phyloP scores from a whole-genome alignment of 2,797 vertebrate genomes.

The Pelodytes ibericus region DNA sequence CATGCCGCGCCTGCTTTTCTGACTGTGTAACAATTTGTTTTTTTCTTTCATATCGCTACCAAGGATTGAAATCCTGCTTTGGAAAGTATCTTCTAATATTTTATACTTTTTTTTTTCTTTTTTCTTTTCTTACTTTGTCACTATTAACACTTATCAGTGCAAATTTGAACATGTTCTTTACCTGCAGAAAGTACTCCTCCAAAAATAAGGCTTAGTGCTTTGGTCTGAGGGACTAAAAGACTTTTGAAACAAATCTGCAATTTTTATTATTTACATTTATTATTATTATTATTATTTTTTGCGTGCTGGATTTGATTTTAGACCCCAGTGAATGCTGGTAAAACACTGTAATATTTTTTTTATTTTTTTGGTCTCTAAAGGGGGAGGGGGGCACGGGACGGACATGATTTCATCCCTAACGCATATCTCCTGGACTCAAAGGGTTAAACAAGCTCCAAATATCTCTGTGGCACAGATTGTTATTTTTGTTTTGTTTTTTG shows the following conservation, averaged over 20 bases:
- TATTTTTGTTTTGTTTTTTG: conserved; percentile 2
- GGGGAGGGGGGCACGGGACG: conserved; percentile 1
- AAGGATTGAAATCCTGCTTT: conserved; percentile 21
- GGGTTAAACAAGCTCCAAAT: neutral
- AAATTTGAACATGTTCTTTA: conserved; percentile 27
- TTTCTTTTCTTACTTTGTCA: conserved; percentile 41
- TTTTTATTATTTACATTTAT: no score
- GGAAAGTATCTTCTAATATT: conserved; percentile 31
- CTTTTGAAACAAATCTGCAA: conserved; percentile 4
- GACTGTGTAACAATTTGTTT: no score
- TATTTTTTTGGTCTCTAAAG: conserved; percentile 7
- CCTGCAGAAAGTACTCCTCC: conserved; percentile 23
- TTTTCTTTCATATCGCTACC: conserved; percentile 26
- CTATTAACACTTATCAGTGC: conserved; percentile 53
- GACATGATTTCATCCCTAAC: conserved; percentile 1
- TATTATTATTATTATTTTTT: conserved; percentile 1
- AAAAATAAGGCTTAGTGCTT: conserved; percentile 15
- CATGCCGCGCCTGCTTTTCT: conserved; percentile 37
- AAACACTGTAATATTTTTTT: conserved; percentile 38
- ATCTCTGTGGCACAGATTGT: neutral
- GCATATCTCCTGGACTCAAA: neutral
- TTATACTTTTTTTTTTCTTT: conserved; percentile 44
- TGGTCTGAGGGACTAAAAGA: conserved; percentile 12
- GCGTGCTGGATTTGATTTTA: conserved; percentile 35
- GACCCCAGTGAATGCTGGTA: conserved; percentile 26